Conservation (phyloP, 2,113 vertebrate genomes). For the Electrona antarctica region DNA sequence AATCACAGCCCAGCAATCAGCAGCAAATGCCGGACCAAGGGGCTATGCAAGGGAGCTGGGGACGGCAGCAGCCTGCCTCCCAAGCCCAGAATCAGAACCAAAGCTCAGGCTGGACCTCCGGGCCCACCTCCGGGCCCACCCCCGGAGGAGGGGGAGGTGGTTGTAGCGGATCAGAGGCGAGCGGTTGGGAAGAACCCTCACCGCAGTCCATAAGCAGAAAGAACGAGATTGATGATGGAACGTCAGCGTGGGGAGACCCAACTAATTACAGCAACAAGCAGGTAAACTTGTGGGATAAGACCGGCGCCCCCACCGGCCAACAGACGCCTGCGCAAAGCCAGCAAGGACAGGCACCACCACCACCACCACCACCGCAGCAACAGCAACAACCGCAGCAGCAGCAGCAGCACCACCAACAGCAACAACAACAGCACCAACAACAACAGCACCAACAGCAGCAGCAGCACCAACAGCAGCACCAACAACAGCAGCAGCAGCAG, state of each 20-base stretch:
- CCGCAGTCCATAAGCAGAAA: constrained; percentile 94
- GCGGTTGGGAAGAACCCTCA: constrained; percentile 98
- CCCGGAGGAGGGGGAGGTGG: constrained; percentile 74
- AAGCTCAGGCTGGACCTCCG: constrained; percentile 91
- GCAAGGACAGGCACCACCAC: constrained; percentile 28
- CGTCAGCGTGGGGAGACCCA: constrained; percentile 98
- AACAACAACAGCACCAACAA: constrained; percentile 59
- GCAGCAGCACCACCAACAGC: constrained; percentile 76
- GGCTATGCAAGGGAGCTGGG: constrained; percentile 88
- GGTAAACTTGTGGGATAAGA: constrained; percentile 99
- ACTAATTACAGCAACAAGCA: constrained; percentile 92
- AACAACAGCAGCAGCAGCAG: constrained; percentile 38
- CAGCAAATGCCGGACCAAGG: constrained; percentile 79
- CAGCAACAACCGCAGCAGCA: constrained; percentile 76
- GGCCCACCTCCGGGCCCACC: constrained; percentile 88
- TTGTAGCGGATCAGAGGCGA: constrained; percentile 80
- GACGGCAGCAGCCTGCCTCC: constrained; percentile 77
- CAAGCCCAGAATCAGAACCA: constrained; percentile 84
- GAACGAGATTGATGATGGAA: constrained; percentile 98
- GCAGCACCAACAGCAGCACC: constrained; percentile 75
- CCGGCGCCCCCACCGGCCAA: constrained; percentile 84
- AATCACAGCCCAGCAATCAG: constrained; percentile 81
- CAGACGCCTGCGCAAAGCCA: constrained; percentile 59
- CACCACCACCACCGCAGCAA: constrained; percentile 41
- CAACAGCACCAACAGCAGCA: constrained; percentile 55